Base-by-base conservation (phyloP, 2,888 invertebrate genomes). In the Aphidoletes aphidimyza region DNA sequence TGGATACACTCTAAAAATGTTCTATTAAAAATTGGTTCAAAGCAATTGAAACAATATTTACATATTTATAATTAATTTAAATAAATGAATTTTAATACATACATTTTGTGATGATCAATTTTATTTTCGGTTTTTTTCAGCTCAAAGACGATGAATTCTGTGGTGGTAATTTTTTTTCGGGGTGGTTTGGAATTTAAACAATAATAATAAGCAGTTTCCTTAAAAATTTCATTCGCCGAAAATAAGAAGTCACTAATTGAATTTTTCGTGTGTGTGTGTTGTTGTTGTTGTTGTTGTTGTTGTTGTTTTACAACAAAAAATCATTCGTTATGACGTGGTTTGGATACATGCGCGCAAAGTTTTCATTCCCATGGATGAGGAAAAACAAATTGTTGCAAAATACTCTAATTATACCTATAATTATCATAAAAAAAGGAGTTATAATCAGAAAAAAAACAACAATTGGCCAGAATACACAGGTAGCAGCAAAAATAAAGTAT, bases 91-190 rank as follows among this genome's bases (percentile, higher is more conserved):
- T 54, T 54, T 14, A 54, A 54, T 54, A 54, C 54, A 54, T 54
- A 54, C 54, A 54, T 54, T 54, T 54, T 54, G 54, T 54, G 54
- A 11, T 54, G 54, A 54, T 54, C 54, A 54, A 54, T 54, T 54
- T 54, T 54, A 5, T 54, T 26, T 3, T 26, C n/a, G n/a, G n/a
- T n/a, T n/a, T n/a, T n/a, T 22, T 26, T 2, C 54, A 26, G 54
- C 54, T 54, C 54, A 26, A 54, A 54, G 54, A 54, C 3, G 54
- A 54, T 19, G 47, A 47, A 47, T 54, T 5, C 54, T 22, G 26
- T 54, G 54, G 3, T 54, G 5, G 47, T 5, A 2, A 3, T n/a
- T 54, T 26, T 54, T 3, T 26, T 26, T 26, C n/a, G n/a, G n/a
- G n/a, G n/a, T n/a, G n/a, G n/a, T n/a, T n/a, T n/a, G n/a, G n/a